phyloP scores from a whole-genome alignment of 2,888 invertebrate species.

The Lumbricus terrestris region DNA sequence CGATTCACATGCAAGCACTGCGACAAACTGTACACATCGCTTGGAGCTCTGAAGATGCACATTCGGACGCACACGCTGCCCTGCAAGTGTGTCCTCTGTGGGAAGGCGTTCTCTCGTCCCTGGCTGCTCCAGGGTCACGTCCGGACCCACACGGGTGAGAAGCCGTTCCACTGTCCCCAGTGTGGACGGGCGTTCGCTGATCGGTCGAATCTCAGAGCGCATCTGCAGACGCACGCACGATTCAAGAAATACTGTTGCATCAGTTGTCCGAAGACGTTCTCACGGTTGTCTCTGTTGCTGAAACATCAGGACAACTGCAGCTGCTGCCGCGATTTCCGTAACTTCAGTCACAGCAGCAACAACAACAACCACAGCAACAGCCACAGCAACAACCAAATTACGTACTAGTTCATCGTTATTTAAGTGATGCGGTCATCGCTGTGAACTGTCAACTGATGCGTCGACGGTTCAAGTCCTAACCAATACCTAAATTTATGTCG shows the following conservation, averaged over 20 bases:
- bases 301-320: slow-evolving; percentile 75
- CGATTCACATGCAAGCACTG: slow-evolving; percentile 92
- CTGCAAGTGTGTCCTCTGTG: slow-evolving; percentile 92
- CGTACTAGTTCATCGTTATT: neutral
- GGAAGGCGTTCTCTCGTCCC: slow-evolving; percentile 93
- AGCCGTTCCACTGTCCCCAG: slow-evolving; percentile 91
- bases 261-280: slow-evolving; percentile 92
- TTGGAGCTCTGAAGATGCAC: slow-evolving; percentile 97
- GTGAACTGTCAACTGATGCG: too few relatives aligned
- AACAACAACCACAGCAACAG: neutral
- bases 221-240: slow-evolving; percentile 94
- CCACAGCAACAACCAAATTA: neutral
- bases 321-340: neutral
- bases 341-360: neutral
- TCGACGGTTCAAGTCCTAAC: too few relatives aligned
- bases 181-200: slow-evolving; percentile 95
- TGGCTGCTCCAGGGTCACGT: slow-evolving; percentile 97
- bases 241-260: slow-evolving; percentile 94
- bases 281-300: slow-evolving; percentile 87
- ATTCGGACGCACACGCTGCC: slow-evolving; percentile 95
- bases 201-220: slow-evolving; percentile 89
- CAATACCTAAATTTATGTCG: too few relatives aligned
- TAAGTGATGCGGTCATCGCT: too few relatives aligned
- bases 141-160: slow-evolving; percentile 94
- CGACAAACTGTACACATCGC: slow-evolving; percentile 88